phyloP scores from a whole-genome alignment of 2,113 vertebrate genomes.

The Neodontobutis hainanensis region DNA sequence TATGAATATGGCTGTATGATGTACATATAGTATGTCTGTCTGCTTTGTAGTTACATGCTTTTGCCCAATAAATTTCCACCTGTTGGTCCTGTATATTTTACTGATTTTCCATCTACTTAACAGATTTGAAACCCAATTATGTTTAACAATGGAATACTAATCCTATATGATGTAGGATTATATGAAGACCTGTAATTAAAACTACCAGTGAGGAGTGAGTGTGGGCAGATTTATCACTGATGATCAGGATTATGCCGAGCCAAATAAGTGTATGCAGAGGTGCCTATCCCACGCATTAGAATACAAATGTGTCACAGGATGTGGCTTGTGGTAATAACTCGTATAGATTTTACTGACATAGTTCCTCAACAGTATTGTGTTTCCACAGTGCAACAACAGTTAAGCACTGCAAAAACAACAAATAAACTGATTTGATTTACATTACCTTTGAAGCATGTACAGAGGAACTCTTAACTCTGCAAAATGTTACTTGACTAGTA shows the following conservation, averaged over 20 bases:
- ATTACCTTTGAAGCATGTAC: not conserved
- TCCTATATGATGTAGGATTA: not conserved
- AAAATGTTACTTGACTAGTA: conserved; percentile 3
- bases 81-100: not conserved
- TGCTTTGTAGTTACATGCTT: conserved; percentile 7
- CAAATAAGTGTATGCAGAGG: too few relatives aligned
- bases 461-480: not conserved
- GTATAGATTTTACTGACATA: too few relatives aligned
- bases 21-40: not conserved
- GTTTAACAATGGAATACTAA: not conserved
- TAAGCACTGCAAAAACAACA: too few relatives aligned
- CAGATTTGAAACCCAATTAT: too few relatives aligned
- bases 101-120: not conserved
- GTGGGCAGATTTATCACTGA: too few relatives aligned
- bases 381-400: too few relatives aligned
- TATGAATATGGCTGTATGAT: not conserved
- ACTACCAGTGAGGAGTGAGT: not conserved
- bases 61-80: conserved; percentile 6
- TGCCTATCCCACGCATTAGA: too few relatives aligned
- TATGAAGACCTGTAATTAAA: not conserved
- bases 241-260: too few relatives aligned
- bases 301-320: too few relatives aligned
- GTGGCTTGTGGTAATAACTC: too few relatives aligned
- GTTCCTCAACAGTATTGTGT: too few relatives aligned
- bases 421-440: too few relatives aligned